These are phyloP conservation scores for Onthophagus sagittarius DNA, from an alignment of 2,888 invertebrate genomes.

Conservation along the genomic window DNA sequence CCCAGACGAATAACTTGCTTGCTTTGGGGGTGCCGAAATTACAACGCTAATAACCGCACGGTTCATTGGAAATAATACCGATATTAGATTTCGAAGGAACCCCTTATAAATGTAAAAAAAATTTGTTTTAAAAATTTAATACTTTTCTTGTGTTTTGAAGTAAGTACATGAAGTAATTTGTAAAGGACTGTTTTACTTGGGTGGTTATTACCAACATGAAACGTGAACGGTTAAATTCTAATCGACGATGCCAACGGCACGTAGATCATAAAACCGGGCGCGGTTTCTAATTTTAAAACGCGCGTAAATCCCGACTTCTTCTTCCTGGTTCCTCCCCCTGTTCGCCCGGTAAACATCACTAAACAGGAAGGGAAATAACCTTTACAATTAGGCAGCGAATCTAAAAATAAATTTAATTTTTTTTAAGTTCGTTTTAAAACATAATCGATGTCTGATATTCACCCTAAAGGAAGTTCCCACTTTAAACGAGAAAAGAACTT, in stretches of 20 bases:
- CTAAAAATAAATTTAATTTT: no score
- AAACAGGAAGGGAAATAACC: not conserved
- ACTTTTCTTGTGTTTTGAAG: no score
- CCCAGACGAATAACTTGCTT: not conserved
- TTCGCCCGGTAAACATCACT: not conserved
- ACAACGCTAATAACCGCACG: slow-evolving; percentile 20
- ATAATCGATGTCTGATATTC: no score
- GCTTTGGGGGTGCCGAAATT: slow-evolving; percentile 14
- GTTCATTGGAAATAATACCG: slow-evolving; percentile 19
- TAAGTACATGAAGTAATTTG: not conserved
- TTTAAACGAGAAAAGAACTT: no score
- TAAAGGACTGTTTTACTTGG: not conserved
- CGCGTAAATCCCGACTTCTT: not conserved
- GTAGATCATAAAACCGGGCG: not conserved
- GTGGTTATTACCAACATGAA: not conserved
- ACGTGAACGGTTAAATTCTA: not conserved
- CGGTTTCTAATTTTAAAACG: not conserved
- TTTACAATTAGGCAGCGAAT: not conserved
- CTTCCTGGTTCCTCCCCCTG: not conserved
- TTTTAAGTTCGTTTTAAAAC: no score
- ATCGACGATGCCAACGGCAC: not conserved
- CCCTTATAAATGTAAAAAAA: not conserved
- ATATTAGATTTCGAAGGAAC: slow-evolving; percentile 13
- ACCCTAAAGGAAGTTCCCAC: no score
- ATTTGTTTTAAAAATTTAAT: no score